phyloP scores from a whole-genome alignment of 2,888 invertebrate species.

The Odontothrips loti region DNA sequence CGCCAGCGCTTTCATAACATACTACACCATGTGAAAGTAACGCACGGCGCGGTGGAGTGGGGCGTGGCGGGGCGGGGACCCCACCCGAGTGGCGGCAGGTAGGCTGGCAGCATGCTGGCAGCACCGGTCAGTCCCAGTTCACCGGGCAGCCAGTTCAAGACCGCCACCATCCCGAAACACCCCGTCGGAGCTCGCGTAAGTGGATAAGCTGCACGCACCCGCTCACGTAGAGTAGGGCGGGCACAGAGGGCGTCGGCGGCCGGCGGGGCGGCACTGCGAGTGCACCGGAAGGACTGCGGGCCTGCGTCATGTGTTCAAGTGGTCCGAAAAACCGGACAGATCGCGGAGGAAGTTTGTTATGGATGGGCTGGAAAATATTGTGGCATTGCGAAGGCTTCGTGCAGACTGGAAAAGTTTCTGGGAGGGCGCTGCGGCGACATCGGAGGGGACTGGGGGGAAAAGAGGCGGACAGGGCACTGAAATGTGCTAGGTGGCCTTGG shows the following conservation, averaged over 20 bases:
- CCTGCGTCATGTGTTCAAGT: neutral
- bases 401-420: neutral
- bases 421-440: neutral
- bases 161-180: neutral
- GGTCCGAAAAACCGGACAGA: neutral
- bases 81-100: neutral
- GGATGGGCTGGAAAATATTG: neutral
- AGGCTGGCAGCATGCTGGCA: neutral
- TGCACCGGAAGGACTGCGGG: neutral
- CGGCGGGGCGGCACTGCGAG: neutral
- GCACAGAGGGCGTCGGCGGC: neutral
- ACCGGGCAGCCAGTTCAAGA: constrained; percentile 1
- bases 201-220: neutral
- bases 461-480: neutral
- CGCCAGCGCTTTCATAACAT: constrained; percentile 7
- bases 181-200: neutral
- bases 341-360: neutral
- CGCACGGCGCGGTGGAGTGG: neutral
- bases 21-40: constrained; percentile 20
- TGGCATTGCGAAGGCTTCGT: neutral
- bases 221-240: neutral
- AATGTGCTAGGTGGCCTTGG: neutral
- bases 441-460: neutral
- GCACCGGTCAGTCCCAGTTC: constrained; percentile 1
- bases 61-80: neutral